These are phyloP conservation scores for Lates calcarifer DNA, from an alignment of 2,113 vertebrate species.

Conservation along the genomic window DNA sequence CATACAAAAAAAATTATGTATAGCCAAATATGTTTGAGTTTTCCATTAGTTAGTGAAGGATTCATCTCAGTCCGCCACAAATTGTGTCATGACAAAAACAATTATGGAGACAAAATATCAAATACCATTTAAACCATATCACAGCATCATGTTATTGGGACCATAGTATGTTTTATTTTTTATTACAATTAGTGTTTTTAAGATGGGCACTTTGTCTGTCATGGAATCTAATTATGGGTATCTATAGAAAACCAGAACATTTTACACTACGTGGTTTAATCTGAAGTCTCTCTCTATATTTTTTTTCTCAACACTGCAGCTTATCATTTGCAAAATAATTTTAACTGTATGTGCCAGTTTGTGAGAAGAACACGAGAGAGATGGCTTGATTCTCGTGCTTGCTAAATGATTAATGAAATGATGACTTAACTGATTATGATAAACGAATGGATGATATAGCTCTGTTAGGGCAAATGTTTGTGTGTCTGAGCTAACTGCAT, in stretches of 20 bases:
- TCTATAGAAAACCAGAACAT: background rate
- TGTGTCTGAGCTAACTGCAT: constrained; percentile 22
- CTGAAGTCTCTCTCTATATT: background rate
- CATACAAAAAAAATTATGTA: background rate
- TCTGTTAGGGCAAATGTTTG: constrained; percentile 13
- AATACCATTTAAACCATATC: background rate
- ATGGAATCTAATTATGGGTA: background rate
- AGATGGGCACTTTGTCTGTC: background rate
- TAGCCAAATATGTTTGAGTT: too few species aligned
- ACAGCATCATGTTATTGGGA: background rate
- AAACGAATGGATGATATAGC: background rate
- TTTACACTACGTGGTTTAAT: background rate
- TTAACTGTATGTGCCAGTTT: constrained; percentile 5
- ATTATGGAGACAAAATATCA: background rate
- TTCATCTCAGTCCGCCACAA: too few species aligned
- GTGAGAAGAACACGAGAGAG: background rate
- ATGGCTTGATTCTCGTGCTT: background rate
- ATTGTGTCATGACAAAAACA: background rate
- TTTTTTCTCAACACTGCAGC: background rate
- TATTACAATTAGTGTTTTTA: too few species aligned
- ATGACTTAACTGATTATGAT: background rate
- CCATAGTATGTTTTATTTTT: too few species aligned
- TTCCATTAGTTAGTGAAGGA: too few species aligned
- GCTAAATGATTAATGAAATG: background rate
- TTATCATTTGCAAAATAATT: constrained; percentile 17